Evolutionary conservation across 2,113 vertebrate genomes (phyloP).

Genomic region (Eptatretus burgeri): DNA sequence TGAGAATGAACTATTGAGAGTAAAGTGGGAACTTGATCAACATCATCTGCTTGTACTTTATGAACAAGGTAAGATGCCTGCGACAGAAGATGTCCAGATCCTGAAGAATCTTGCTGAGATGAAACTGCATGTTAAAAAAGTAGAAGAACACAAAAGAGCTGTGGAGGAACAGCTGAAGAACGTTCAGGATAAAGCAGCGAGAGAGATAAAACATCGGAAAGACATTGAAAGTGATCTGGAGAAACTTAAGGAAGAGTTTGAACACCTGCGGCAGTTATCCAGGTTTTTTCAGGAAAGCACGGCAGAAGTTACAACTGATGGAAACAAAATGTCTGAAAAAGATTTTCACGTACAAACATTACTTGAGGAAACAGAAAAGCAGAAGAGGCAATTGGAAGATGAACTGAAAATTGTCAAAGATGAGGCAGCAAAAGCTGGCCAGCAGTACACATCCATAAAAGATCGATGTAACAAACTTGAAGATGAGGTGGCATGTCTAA

Average conservation of each 20-base stretch:
- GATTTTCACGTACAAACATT: slow-evolving; percentile 65
- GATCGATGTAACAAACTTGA: slow-evolving; percentile 13
- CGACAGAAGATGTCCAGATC: slow-evolving; percentile 21
- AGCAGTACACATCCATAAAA: slow-evolving; percentile 45
- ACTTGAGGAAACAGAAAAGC: slow-evolving; percentile 65
- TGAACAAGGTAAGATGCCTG: too few relatives aligned
- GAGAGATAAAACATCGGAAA: slow-evolving; percentile 16
- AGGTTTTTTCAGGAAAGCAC: too few relatives aligned
- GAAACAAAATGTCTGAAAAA: slow-evolving; percentile 53
- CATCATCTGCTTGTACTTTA: too few relatives aligned
- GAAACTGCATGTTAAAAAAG: slow-evolving; percentile 51
- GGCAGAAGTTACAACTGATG: slow-evolving; percentile 52
- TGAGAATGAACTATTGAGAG: too few relatives aligned
- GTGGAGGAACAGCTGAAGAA: slow-evolving; percentile 46
- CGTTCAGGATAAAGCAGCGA: slow-evolving; percentile 42
- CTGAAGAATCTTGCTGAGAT: slow-evolving; percentile 64
- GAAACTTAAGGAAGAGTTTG: slow-evolving; percentile 38
- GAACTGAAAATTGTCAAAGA: slow-evolving; percentile 56
- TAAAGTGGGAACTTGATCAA: too few relatives aligned
- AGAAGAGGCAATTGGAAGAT: slow-evolving; percentile 60
- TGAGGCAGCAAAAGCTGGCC: slow-evolving; percentile 35
- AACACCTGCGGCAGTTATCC: slow-evolving; percentile 39
- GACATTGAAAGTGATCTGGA: too few relatives aligned
- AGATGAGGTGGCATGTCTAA: too few relatives aligned
- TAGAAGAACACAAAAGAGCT: slow-evolving; percentile 52